Evolutionary conservation across 2,113 vertebrate genomes (phyloP).

Genomic region (Albula goreensis): DNA sequence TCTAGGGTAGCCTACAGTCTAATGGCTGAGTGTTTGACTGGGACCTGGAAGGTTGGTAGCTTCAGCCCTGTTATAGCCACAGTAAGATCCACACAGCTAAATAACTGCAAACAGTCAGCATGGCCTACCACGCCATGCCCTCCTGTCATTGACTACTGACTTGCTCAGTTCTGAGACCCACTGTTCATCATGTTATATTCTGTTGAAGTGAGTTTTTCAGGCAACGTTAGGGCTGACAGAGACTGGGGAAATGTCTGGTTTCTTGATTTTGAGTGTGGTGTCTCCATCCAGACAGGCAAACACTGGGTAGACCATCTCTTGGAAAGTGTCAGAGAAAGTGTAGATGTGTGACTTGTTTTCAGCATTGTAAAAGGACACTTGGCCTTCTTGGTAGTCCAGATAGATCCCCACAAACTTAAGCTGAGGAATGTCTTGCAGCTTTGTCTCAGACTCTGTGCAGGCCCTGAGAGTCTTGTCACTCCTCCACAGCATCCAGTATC

Average conservation of each 20-base stretch:
- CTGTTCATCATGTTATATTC: too few species aligned
- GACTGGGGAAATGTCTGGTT: neutral
- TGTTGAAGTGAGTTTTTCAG: too few species aligned
- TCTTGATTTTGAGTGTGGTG: neutral
- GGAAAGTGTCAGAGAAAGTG: conserved; percentile 20
- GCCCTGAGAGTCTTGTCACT: neutral
- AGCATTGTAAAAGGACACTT: conserved; percentile 32
- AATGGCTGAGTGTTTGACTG: too few species aligned
- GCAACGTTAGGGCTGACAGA: neutral
- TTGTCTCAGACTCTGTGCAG: conserved; percentile 6
- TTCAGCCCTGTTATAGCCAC: too few species aligned
- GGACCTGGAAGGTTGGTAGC: too few species aligned
- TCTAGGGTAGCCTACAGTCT: too few species aligned
- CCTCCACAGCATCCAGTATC: conserved; percentile 25
- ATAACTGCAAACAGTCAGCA: too few species aligned
- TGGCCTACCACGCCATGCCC: too few species aligned
- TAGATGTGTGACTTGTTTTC: conserved; percentile 23
- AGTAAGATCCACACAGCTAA: too few species aligned
- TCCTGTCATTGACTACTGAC: too few species aligned
- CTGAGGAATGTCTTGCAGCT: conserved; percentile 6
- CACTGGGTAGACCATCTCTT: conserved; percentile 23
- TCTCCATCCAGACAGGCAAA: conserved; percentile 23
- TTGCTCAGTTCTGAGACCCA: too few species aligned
- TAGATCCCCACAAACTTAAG: conserved; percentile 27
- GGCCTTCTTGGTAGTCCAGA: conserved; percentile 31